phyloP scores from a whole-genome alignment of 2,113 vertebrate genomes.

The Anthoscopus minutus region DNA sequence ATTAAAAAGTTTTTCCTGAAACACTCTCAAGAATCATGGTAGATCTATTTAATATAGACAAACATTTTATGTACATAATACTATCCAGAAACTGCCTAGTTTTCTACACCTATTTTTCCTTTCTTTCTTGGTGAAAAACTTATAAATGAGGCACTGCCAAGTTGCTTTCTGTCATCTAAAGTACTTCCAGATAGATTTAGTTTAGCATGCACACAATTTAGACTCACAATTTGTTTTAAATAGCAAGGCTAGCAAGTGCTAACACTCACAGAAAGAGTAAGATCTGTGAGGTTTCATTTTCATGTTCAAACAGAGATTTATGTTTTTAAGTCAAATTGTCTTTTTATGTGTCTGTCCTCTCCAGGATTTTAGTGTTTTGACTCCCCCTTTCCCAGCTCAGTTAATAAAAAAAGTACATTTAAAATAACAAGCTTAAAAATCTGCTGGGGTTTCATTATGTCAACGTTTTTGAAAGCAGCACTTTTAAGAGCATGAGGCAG shows the following conservation, averaged over 20 bases:
- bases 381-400: fast-evolving
- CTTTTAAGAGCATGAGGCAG: neutral
- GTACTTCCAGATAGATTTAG: neutral
- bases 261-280: neutral
- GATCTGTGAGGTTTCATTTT: neutral
- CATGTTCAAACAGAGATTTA: neutral
- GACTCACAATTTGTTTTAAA: neutral
- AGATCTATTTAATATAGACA: conserved; percentile 7
- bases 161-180: neutral
- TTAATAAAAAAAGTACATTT: neutral
- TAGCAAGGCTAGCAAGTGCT: neutral
- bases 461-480: neutral
- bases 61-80: neutral
- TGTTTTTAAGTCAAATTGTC: neutral
- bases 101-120: neutral
- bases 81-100: neutral
- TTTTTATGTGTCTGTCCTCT: neutral
- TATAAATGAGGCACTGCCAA: neutral
- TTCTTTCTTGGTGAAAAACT: neutral
- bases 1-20: conserved; percentile 3
- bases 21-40: neutral
- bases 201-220: neutral
- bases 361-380: neutral
- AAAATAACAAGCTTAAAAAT: neutral
- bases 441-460: neutral